Evolutionary conservation across 2,888 invertebrate species (phyloP), one percentile per base, ranked within the genome.

Genomic region (Odontocolon sp.): DNA sequence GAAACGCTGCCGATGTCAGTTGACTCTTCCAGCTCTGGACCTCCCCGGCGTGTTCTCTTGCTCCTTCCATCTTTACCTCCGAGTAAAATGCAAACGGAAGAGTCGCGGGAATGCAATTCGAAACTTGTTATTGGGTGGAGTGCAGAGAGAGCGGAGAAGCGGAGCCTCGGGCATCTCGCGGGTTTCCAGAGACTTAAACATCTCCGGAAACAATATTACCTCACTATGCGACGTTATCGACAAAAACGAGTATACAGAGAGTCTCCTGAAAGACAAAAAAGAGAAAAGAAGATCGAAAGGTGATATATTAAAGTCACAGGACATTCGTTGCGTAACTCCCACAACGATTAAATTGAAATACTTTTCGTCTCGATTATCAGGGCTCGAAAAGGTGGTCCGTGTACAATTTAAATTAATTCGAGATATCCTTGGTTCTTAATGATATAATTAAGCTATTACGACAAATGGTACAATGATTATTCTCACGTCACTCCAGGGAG

Each of bases 51-150:
- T 54, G 11, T 42, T 54, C 52, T 28, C 40, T 31, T 16, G 31
- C 11, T 9, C 31, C 31, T 21, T 40, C n/a, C 16, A 61, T 79
- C 79, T 80, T 66, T 56, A 59, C 67, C 72, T 77, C 78, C 78
- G 79, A 80, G 77, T 78, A 75, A 71, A 63, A 81, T 79, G 80
- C 80, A 81, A 81, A 80, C 81, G 81, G 78, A 80, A 81, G 82
- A 79, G 79, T 81, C 78, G 79, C 77, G 74, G 71, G 68, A 69
- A 75, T 78, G 72, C 81, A 81, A 81, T 82, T 80, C 79, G 79
- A 81, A 82, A 83, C 83, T 83, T 82, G 79, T 81, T 82, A 82
- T 81, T 82, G 77, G 76, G 78, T 75, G 78, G 78, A 79, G 81
- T 52, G 61, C 23, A 11, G 21, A 69, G 21, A 16, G 21, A 40